Conservation (phyloP, 1,140 invertebrate genomes). For the Philotrypesis tridentata region DNA sequence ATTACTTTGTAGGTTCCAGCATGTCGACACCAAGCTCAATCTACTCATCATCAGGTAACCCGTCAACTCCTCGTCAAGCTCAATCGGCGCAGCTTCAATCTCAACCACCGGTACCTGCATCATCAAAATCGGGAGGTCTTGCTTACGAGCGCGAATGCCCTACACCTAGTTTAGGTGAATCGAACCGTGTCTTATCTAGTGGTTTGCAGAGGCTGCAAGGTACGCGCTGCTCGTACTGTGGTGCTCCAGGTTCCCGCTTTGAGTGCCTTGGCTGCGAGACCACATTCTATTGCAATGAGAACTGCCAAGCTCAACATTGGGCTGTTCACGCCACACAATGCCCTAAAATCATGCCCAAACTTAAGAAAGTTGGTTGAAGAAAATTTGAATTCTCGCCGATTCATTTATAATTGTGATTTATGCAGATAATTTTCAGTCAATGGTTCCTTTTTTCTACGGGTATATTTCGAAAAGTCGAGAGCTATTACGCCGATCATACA, state of each 20-base stretch:
- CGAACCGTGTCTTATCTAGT: slow-evolving; percentile 38
- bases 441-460: slow-evolving; percentile 6
- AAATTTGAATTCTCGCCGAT: not conserved
- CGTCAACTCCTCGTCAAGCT: slow-evolving; percentile 3
- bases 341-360: slow-evolving; percentile 67
- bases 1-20: not conserved
- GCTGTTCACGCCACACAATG: slow-evolving; percentile 62
- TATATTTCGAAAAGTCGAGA: not conserved
- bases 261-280: slow-evolving; percentile 65
- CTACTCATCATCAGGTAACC: not conserved
- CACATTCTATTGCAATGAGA: slow-evolving; percentile 66
- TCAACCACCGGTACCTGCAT: slow-evolving; percentile 40
- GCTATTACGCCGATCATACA: not conserved
- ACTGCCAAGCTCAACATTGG: slow-evolving; percentile 67
- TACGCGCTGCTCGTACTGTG: slow-evolving; percentile 28
- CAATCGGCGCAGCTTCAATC: slow-evolving; percentile 50
- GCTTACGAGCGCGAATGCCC: slow-evolving; percentile 49
- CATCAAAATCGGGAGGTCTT: not conserved
- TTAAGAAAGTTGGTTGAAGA: slow-evolving; percentile 63
- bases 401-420: not conserved
- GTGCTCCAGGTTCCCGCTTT: slow-evolving; percentile 15
- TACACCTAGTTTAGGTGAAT: slow-evolving; percentile 63
- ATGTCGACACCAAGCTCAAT: not conserved
- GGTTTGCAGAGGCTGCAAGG: slow-evolving; percentile 49
- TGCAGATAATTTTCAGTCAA: not conserved